These are phyloP conservation scores for Notodonta ziczac DNA, from an alignment of 2,888 invertebrate species.

Conservation along the genomic window DNA sequence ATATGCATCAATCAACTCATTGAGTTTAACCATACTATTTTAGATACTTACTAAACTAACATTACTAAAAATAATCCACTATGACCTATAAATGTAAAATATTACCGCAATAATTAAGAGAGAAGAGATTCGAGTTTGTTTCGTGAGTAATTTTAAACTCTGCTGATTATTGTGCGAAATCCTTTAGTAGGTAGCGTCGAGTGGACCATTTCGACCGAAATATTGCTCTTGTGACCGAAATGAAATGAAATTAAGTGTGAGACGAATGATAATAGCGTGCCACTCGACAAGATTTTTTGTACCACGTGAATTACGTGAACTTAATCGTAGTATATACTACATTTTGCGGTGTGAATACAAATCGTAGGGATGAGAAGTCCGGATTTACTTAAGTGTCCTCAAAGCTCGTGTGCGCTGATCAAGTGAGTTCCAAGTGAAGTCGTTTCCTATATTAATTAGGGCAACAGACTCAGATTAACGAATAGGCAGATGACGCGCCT, in stretches of 20 bases:
- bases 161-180: constrained; percentile 33
- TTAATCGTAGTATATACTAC: constrained; percentile 16
- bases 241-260: constrained; percentile 41
- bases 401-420: not conserved
- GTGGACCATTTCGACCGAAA: constrained; percentile 15
- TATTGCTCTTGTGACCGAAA: constrained; percentile 12
- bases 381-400: not conserved
- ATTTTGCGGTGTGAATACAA: not conserved
- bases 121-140: constrained; percentile 19
- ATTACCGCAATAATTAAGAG: too few species aligned
- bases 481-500: too few species aligned
- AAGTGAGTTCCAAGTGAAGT: not conserved
- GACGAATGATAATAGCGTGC: constrained; percentile 37
- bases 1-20: too few species aligned
- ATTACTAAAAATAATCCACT: too few species aligned
- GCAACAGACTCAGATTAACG: too few species aligned
- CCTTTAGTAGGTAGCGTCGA: constrained; percentile 14
- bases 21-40: too few species aligned
- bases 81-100: too few species aligned
- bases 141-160: constrained; percentile 32
- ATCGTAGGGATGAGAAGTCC: too few species aligned
- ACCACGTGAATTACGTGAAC: constrained; percentile 4
- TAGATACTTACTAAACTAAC: too few species aligned
- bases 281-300: not conserved
- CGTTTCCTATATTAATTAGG: not conserved